phyloP scores from a whole-genome alignment of 1,140 invertebrate species.

The Antheraea mylitta region DNA sequence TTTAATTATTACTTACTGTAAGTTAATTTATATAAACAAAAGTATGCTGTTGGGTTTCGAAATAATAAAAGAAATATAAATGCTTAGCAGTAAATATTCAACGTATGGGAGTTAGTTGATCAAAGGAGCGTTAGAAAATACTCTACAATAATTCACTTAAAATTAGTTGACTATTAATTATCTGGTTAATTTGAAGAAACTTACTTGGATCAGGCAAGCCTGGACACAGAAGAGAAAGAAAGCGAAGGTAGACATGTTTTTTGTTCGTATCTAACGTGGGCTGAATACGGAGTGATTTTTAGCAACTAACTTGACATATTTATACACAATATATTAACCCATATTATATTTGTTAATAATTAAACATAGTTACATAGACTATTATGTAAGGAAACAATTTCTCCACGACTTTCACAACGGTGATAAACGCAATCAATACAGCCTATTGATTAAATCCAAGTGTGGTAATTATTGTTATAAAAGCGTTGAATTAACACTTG shows the following conservation, averaged over 20 bases:
- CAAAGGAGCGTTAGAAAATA: too few relatives aligned
- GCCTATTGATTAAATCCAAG: background rate
- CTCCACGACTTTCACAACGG: background rate
- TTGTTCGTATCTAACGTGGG: background rate
- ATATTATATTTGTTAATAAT: background rate
- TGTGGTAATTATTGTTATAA: background rate
- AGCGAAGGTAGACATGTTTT: conserved; percentile 22
- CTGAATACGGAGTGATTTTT: background rate
- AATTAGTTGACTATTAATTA: background rate
- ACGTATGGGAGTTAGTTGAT: too few relatives aligned
- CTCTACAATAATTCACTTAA: too few relatives aligned
- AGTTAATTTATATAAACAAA: too few relatives aligned
- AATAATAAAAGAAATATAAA: too few relatives aligned
- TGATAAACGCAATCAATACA: background rate
- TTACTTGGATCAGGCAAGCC: conserved; percentile 21
- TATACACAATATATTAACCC: background rate
- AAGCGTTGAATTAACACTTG: background rate
- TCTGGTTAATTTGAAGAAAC: background rate
- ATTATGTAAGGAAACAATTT: background rate
- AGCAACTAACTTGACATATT: background rate
- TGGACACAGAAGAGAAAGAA: conserved; percentile 7
- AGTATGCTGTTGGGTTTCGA: too few relatives aligned
- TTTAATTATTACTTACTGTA: too few relatives aligned
- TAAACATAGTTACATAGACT: background rate
- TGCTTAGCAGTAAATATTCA: too few relatives aligned